A percentile compares a stretch with the other conserved stretches of the same genome.
Evolutionary conservation across 2,888 invertebrate species (phyloP).

Genomic region (Temnothorax unifasciatus): DNA sequence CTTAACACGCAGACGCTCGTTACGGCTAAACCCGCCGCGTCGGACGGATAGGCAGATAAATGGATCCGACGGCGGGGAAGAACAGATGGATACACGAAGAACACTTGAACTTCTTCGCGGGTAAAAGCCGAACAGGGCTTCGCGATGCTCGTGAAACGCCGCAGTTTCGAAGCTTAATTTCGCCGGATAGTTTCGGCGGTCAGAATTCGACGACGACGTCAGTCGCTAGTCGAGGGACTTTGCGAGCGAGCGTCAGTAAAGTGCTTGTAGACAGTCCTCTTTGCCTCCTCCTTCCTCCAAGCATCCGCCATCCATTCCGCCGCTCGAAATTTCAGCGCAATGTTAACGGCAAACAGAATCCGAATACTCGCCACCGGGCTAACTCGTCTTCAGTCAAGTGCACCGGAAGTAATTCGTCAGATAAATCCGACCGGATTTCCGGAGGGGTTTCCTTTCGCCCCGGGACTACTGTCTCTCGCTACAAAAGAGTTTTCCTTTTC

Average conservation of each 20-base stretch:
- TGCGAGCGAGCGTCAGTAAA: slow-evolving; percentile 44
- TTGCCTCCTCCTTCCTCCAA: background rate
- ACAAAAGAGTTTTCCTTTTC: slow-evolving; percentile 27
- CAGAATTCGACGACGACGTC: slow-evolving; percentile 50
- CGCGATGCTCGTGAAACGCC: slow-evolving; percentile 43
- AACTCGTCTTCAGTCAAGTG: slow-evolving; percentile 58
- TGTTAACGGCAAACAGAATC: slow-evolving; percentile 31
- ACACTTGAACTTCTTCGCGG: slow-evolving; percentile 49
- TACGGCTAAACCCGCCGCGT: background rate
- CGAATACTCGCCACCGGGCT: slow-evolving; percentile 36
- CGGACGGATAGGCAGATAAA: slow-evolving; percentile 34
- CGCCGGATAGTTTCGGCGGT: slow-evolving; percentile 49
- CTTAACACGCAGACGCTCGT: slow-evolving; percentile 45
- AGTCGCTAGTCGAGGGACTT: slow-evolving; percentile 37
- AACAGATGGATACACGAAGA: slow-evolving; percentile 40
- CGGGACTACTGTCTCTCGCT: slow-evolving; percentile 13
- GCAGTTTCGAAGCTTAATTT: slow-evolving; percentile 60
- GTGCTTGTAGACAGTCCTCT: slow-evolving; percentile 18
- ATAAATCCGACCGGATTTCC: slow-evolving; percentile 51
- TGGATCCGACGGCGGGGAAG: slow-evolving; percentile 19
- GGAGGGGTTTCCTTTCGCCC: slow-evolving; percentile 35
- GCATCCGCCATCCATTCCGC: slow-evolving; percentile 10
- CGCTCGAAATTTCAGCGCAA: slow-evolving; percentile 52
- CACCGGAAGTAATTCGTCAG: slow-evolving; percentile 63
- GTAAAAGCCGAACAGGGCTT: slow-evolving; percentile 27